Conservation (phyloP, 2,888 invertebrate species). For the Lasioglossum figueresi region DNA sequence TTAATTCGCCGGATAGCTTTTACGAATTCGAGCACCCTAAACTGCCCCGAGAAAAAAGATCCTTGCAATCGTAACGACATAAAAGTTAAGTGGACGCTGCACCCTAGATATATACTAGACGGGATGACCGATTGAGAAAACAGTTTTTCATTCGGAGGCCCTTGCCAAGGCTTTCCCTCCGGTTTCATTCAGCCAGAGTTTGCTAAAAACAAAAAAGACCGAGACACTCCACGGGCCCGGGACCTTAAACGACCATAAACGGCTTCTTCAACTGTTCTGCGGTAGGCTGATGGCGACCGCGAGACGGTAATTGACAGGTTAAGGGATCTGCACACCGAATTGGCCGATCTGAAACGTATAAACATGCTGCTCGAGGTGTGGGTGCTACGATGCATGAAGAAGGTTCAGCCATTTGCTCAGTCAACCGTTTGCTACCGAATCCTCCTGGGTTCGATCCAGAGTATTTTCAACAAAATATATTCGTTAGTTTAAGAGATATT, state of each 20-base stretch:
- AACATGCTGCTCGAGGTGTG: conserved; percentile 69
- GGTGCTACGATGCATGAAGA: conserved; percentile 56
- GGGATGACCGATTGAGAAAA: background rate
- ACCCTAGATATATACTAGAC: background rate
- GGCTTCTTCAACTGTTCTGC: background rate
- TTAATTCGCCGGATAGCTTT: background rate
- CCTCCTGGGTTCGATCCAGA: background rate
- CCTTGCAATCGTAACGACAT: background rate
- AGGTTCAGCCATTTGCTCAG: conserved; percentile 39
- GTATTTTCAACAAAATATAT: too few species aligned
- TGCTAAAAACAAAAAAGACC: background rate
- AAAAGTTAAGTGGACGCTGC: background rate
- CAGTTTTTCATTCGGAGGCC: background rate
- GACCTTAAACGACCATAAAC: background rate
- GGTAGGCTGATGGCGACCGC: conserved; percentile 68
- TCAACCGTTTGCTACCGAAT: background rate
- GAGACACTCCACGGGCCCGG: background rate
- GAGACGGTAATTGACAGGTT: conserved; percentile 61
- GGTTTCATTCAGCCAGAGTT: background rate
- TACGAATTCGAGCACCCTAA: background rate
- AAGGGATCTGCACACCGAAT: conserved; percentile 58
- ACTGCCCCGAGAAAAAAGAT: too few species aligned
- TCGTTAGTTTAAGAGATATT: too few species aligned
- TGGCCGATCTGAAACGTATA: conserved; percentile 52
- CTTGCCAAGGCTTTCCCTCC: background rate